phyloP scores from a whole-genome alignment of 2,888 invertebrate species.

The Chirona hameri region DNA sequence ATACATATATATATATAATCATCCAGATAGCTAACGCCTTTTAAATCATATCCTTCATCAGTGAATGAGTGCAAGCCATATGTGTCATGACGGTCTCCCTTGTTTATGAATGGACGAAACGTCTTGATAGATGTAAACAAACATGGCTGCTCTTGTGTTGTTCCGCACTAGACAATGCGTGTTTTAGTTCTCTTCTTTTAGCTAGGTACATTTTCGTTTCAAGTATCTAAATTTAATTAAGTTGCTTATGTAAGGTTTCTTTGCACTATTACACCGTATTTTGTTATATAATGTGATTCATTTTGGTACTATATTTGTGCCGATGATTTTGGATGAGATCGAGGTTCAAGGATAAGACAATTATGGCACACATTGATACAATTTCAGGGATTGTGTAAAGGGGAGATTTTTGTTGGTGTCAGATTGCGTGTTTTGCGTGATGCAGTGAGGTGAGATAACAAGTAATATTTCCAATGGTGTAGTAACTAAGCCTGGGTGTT shows the following conservation, averaged over 20 bases:
- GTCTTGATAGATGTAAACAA: slow-evolving; percentile 14
- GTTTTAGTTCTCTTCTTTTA: too few species aligned
- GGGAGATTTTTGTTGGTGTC: too few species aligned
- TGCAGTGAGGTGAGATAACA: too few species aligned
- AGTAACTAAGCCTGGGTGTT: too few species aligned
- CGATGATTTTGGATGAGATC: neutral
- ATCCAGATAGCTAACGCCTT: too few species aligned
- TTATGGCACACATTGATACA: neutral
- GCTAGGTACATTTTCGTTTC: neutral
- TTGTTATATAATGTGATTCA: too few species aligned
- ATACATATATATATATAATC: too few species aligned
- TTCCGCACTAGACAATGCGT: neutral
- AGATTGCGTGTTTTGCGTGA: too few species aligned
- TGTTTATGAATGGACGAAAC: neutral
- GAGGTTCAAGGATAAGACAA: neutral
- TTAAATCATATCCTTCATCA: too few species aligned
- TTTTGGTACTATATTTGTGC: neutral
- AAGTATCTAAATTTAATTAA: neutral
- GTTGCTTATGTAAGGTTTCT: neutral
- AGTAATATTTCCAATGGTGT: too few species aligned
- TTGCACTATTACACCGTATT: neutral
- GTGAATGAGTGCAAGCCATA: too few species aligned
- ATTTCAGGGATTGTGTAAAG: too few species aligned
- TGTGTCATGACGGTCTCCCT: neutral
- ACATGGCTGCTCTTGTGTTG: neutral